Evolutionary conservation across 1,140 invertebrate genomes (phyloP).

Genomic region (Drosophila persimilis): DNA sequence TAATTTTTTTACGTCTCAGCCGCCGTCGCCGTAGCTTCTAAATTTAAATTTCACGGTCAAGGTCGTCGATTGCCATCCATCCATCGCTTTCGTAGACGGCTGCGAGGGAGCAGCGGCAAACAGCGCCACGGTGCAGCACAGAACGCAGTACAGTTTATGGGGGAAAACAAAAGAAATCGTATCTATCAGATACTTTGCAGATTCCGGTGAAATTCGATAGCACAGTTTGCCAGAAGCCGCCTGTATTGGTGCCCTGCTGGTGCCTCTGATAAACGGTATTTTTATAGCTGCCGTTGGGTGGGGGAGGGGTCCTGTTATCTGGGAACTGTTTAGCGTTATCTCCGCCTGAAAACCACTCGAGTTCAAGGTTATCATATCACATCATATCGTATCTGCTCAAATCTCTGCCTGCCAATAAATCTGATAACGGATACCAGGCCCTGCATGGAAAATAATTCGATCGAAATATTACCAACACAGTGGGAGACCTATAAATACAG

Average conservation of each 20-base stretch:
- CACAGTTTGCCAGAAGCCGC: not conserved
- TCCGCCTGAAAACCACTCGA: slow-evolving; percentile 21
- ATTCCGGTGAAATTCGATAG: slow-evolving; percentile 37
- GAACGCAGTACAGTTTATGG: slow-evolving; percentile 54
- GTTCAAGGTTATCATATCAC: slow-evolving; percentile 38
- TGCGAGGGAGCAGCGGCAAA: not conserved
- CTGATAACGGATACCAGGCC: too few species aligned
- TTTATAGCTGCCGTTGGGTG: slow-evolving; percentile 3
- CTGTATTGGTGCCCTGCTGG: too few species aligned
- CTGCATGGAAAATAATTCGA: too few species aligned
- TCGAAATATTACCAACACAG: too few species aligned
- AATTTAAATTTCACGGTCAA: slow-evolving; percentile 81
- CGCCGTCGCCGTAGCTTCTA: slow-evolving; percentile 57
- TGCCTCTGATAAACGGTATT: slow-evolving; percentile 24
- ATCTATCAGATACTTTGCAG: slow-evolving; percentile 42
- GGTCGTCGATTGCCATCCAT: slow-evolving; percentile 58
- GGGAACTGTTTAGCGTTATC: slow-evolving; percentile 19
- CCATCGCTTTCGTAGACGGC: slow-evolving; percentile 36
- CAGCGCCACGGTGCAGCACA: not conserved
- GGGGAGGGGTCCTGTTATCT: slow-evolving; percentile 6
- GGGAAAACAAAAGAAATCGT: slow-evolving; percentile 55
- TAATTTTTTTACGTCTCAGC: slow-evolving; percentile 72
- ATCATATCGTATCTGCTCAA: not conserved
- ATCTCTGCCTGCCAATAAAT: too few species aligned
- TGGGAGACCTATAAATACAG: too few species aligned